Evolutionary conservation across 2,888 invertebrate genomes (phyloP).

Genomic region (Eristalis pertinax): DNA sequence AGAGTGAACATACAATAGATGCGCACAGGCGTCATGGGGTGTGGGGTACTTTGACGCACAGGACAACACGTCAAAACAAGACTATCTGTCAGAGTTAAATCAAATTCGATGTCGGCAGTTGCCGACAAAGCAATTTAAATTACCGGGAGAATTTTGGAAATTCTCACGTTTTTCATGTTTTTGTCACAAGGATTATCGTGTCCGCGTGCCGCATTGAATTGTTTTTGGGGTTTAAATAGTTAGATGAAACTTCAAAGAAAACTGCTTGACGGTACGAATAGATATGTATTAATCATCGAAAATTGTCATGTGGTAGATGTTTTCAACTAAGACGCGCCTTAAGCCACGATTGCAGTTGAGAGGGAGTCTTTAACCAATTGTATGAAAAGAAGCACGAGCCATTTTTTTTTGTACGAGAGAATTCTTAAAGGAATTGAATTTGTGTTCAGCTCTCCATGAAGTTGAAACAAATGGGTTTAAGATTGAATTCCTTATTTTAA

Average conservation of each 20-base stretch:
- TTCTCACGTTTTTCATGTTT: slow-evolving; percentile 81
- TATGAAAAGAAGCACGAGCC: not conserved
- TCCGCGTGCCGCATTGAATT: slow-evolving; percentile 64
- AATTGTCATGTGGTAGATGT: not conserved
- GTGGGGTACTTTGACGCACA: slow-evolving; percentile 39
- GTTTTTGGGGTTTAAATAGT: slow-evolving; percentile 39
- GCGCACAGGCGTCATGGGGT: slow-evolving; percentile 5
- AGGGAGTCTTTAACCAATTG: not conserved
- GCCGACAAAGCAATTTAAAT: slow-evolving; percentile 73
- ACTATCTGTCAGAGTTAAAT: slow-evolving; percentile 62
- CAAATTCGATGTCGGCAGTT: slow-evolving; percentile 41
- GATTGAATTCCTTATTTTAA: no score
- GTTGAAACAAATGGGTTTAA: not conserved
- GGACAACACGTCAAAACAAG: slow-evolving; percentile 64
- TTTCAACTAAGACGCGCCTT: not conserved
- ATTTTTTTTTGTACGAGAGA: not conserved
- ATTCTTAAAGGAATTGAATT: not conserved
- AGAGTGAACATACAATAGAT: slow-evolving; percentile 54
- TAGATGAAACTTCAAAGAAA: slow-evolving; percentile 50
- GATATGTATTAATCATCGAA: not conserved
- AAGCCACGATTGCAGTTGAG: not conserved
- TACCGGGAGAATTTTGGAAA: slow-evolving; percentile 74
- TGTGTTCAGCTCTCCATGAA: not conserved
- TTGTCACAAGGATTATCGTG: slow-evolving; percentile 73
- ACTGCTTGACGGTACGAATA: slow-evolving; percentile 20